phyloP scores from a whole-genome alignment of 2,888 invertebrate species.

The Julus scanicus region DNA sequence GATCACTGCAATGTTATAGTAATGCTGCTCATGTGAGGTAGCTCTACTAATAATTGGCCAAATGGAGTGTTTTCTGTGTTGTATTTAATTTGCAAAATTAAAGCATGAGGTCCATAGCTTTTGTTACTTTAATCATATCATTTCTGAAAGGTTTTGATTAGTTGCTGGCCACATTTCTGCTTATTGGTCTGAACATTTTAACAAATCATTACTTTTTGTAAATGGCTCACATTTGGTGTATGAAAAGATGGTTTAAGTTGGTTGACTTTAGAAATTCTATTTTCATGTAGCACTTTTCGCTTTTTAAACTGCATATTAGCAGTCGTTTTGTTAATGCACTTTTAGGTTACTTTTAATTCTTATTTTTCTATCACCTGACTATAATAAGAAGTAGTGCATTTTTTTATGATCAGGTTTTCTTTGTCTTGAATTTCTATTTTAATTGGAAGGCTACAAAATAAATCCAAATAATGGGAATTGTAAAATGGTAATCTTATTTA shows the following conservation, averaged over 20 bases:
- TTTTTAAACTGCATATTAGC: background rate
- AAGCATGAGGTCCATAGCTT: background rate
- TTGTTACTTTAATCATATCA: background rate
- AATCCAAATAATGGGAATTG: too few species aligned
- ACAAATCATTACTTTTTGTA: background rate
- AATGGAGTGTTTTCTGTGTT: background rate
- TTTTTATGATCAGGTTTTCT: too few species aligned
- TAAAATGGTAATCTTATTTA: too few species aligned
- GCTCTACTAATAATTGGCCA: background rate
- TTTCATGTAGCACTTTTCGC: too few species aligned
- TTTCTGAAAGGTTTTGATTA: background rate
- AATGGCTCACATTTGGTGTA: background rate
- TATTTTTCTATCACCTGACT: too few species aligned
- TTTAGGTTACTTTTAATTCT: too few species aligned
- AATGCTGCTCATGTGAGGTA: background rate
- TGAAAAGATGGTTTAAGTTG: too few species aligned
- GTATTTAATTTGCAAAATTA: background rate
- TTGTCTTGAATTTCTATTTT: too few species aligned
- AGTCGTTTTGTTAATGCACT: background rate
- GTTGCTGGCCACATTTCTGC: background rate
- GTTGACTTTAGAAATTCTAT: background rate
- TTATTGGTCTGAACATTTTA: background rate
- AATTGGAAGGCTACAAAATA: too few species aligned
- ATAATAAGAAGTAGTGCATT: too few species aligned
- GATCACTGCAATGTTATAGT: background rate